Evolutionary conservation across 2,113 vertebrate genomes (phyloP).

Genomic region (Eolophus roseicapilla): DNA sequence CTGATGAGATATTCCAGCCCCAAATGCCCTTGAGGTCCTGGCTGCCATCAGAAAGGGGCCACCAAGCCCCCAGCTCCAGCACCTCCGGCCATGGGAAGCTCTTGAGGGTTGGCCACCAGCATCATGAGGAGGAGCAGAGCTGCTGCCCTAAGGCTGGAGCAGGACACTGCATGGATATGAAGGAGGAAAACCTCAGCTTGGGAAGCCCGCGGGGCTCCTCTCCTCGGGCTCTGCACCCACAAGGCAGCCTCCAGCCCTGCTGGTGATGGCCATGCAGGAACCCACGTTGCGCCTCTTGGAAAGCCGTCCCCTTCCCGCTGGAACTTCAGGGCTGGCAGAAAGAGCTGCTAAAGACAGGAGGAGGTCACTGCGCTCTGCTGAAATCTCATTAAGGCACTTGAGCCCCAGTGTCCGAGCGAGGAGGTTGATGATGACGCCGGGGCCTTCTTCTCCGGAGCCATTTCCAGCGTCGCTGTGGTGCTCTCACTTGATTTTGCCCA

Average conservation of each 20-base stretch:
- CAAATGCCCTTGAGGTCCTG: accelerated
- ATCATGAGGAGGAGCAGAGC: background rate
- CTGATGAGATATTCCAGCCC: accelerated
- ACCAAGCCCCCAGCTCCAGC: too few species aligned
- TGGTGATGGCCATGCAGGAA: background rate
- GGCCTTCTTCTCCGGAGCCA: background rate
- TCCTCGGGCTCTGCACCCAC: background rate
- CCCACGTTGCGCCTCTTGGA: background rate
- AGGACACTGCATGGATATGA: accelerated
- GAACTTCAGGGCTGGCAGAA: accelerated
- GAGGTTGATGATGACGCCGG: background rate
- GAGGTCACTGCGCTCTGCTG: background rate
- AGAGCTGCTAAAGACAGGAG: background rate
- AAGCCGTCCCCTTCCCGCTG: background rate
- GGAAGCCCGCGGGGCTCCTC: background rate
- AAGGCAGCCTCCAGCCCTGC: accelerated
- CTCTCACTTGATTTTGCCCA: conserved; percentile 56
- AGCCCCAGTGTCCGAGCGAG: background rate
- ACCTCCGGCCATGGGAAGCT: background rate
- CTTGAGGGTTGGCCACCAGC: background rate
- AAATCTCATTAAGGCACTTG: background rate
- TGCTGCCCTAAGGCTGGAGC: background rate
- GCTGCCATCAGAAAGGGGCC: background rate
- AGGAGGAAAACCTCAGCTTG: background rate
- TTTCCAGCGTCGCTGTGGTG: background rate